phyloP scores from a whole-genome alignment of 2,113 vertebrate genomes.

The Lynx canadensis region DNA sequence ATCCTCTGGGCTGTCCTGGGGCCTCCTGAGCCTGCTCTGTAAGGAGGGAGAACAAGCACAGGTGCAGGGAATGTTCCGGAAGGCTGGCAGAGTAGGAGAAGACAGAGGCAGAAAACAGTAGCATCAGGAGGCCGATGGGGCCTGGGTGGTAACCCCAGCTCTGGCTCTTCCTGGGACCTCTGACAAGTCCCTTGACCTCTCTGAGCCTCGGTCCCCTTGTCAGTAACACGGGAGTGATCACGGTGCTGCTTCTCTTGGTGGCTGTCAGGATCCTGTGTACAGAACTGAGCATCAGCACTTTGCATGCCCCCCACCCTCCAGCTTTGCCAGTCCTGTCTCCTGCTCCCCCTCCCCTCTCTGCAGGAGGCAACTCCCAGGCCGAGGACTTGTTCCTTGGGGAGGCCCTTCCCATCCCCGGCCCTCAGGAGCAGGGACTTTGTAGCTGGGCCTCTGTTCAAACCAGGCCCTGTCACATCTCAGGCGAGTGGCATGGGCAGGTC shows the following conservation, averaged over 20 bases:
- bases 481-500: not conserved
- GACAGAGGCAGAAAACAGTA: too few species aligned
- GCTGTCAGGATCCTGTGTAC: not conserved
- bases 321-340: not conserved
- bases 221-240: not conserved
- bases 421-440: too few species aligned
- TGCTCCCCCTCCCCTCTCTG: not conserved
- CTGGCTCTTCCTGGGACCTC: not conserved
- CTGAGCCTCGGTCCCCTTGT: not conserved
- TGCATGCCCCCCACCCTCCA: too few species aligned
- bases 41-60: not conserved
- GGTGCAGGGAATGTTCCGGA: not conserved
- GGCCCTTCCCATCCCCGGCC: not conserved
- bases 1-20: not conserved
- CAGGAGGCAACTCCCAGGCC: not conserved
- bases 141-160: not conserved
- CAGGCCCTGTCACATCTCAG: not conserved
- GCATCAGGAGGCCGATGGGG: not conserved
- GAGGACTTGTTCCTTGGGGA: not conserved
- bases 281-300: not conserved
- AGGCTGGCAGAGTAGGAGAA: not conserved
- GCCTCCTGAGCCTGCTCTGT: not conserved
- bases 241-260: rapidly evolving
- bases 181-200: not conserved
- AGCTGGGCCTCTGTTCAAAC: not conserved